Conservation (phyloP, 2,888 invertebrate species). For the Phalera bucephala region DNA sequence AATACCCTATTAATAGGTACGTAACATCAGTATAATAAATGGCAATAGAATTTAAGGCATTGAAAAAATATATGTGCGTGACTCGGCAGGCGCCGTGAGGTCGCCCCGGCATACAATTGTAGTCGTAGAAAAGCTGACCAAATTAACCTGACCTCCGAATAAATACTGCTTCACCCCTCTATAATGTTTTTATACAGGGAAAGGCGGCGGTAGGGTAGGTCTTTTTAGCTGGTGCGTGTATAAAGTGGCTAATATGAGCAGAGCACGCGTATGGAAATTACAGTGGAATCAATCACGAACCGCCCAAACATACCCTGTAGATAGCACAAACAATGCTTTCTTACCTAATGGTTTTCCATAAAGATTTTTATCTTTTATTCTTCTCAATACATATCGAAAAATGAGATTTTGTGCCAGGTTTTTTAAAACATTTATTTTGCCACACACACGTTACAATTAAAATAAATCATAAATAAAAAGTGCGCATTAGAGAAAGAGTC, state of each 20-base stretch:
- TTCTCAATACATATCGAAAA: constrained; percentile 31
- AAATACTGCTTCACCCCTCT: constrained; percentile 39
- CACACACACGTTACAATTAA: too few species aligned
- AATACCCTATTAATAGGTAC: constrained; percentile 34
- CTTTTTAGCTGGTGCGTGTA: constrained; percentile 53
- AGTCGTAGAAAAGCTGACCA: constrained; percentile 66
- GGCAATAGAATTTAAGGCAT: constrained; percentile 62
- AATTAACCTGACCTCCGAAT: constrained; percentile 46
- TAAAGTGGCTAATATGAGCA: constrained; percentile 77
- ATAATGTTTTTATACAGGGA: constrained; percentile 13
- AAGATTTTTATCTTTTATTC: constrained; percentile 53
- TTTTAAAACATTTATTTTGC: too few species aligned
- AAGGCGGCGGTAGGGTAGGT: constrained; percentile 29
- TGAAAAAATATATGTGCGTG: constrained; percentile 77
- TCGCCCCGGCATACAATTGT: constrained; percentile 70
- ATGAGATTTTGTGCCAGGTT: too few species aligned
- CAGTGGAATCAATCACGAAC: constrained; percentile 79
- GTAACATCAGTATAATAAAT: constrained; percentile 41
- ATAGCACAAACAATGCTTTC: constrained; percentile 67
- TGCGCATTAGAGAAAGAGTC: too few species aligned
- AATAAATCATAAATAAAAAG: too few species aligned
- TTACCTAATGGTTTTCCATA: constrained; percentile 62
- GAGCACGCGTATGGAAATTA: constrained; percentile 82
- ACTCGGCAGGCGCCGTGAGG: constrained; percentile 79
- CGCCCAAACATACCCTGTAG: constrained; percentile 66